phyloP scores from a whole-genome alignment of 2,888 invertebrate genomes.

The Amblyjoppa fuscipennis region DNA sequence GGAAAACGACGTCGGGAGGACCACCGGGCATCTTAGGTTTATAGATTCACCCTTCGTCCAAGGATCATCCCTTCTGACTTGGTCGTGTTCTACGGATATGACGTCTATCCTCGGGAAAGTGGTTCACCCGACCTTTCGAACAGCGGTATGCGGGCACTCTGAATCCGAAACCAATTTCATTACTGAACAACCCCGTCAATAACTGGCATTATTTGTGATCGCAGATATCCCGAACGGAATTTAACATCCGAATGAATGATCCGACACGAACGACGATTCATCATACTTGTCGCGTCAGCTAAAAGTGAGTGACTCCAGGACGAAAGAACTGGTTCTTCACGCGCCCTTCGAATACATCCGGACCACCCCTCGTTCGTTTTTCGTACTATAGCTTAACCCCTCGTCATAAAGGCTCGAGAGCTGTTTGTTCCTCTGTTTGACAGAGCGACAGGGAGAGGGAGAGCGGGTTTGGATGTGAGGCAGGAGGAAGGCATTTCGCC shows the following conservation, averaged over 20 bases:
- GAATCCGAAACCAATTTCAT: background rate
- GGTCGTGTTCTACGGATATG: background rate
- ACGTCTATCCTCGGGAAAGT: background rate
- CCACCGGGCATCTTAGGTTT: background rate
- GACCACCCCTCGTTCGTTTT: background rate
- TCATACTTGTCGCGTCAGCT: constrained; percentile 31
- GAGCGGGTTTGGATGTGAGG: constrained; percentile 1
- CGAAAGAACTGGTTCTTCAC: constrained; percentile 3
- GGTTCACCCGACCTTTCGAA: background rate
- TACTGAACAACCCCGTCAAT: background rate
- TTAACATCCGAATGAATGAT: constrained; percentile 1
- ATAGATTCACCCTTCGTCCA: background rate
- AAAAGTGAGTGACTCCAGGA: constrained; percentile 23
- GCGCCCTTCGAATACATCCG: background rate
- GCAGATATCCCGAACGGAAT: background rate
- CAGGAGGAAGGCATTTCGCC: constrained; percentile 7
- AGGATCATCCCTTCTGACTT: background rate
- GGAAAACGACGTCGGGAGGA: background rate
- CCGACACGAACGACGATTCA: background rate
- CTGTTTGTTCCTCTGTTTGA: constrained; percentile 39
- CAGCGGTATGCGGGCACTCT: background rate
- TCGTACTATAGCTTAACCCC: background rate
- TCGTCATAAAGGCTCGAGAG: constrained; percentile 36
- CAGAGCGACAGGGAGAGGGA: background rate
- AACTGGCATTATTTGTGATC: background rate